phyloP scores from a whole-genome alignment of 2,797 vertebrate genomes.

The Anableps anableps region DNA sequence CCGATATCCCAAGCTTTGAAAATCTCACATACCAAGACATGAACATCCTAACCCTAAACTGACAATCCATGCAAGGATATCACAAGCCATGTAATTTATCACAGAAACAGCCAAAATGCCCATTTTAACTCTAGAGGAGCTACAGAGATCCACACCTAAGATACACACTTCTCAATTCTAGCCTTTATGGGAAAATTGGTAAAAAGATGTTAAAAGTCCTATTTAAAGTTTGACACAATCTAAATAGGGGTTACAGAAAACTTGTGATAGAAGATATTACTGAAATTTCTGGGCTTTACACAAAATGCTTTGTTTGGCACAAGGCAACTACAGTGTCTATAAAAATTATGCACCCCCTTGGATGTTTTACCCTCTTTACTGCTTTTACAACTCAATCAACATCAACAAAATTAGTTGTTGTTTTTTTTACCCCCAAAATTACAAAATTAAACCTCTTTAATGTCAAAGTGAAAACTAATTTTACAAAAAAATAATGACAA shows the following conservation, averaged over 20 bases:
- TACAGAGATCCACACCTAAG: too few relatives aligned
- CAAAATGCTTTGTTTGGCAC: not conserved
- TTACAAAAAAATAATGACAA: too few relatives aligned
- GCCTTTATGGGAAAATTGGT: not conserved
- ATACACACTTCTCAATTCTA: too few relatives aligned
- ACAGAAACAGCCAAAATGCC: too few relatives aligned
- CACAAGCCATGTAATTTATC: too few relatives aligned
- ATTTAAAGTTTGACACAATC: not conserved
- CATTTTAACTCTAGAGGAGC: too few relatives aligned
- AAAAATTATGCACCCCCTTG: not conserved
- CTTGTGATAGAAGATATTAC: not conserved
- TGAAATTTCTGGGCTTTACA: not conserved
- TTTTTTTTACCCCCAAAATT: not conserved
- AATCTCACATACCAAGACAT: too few relatives aligned
- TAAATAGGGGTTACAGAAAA: not conserved
- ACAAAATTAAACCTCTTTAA: rapidly evolving
- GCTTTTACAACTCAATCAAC: not conserved
- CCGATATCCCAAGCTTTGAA: too few relatives aligned
- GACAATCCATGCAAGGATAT: too few relatives aligned
- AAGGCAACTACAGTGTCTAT: not conserved
- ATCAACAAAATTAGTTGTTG: not conserved
- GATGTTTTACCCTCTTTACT: not conserved
- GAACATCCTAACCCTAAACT: too few relatives aligned
- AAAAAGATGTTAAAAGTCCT: not conserved
- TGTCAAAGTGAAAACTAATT: too few relatives aligned